Evolutionary conservation across 2,797 vertebrate species (phyloP), one percentile per base, ranked within the genome.

Genomic region (Moxostoma hubbsi): DNA sequence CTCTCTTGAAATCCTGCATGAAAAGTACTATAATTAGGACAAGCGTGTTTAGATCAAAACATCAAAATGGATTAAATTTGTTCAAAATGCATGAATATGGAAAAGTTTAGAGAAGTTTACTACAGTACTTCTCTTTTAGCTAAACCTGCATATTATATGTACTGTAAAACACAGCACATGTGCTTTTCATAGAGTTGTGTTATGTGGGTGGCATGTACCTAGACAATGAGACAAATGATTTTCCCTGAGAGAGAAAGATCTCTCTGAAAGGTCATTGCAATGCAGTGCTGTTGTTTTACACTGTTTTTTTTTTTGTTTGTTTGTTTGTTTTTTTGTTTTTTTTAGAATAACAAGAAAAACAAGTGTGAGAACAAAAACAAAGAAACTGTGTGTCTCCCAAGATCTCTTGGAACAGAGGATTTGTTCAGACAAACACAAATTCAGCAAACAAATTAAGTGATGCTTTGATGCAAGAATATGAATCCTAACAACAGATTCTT

Each of bases 341-440:
- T 10, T 0, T 2, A 9, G 67, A 55, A 70, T 61, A 70, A 55
- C 67, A 78, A 78, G 18, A 36, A 78, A 70, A 78, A 55, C 76
- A 70, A 77, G 13, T 68, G 75, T 68, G 54, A 54, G 58, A 45
- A 70, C 49, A 63, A 54, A 77, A 70, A 70, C 75, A 78, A 70
- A 69, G 58, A 70, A 69, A 70, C 57, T 36, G 58, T n/a, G 58
- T 36, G 2, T 59, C 49, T 78, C 76, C 58, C 66, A 69, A 71
- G 76, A 69, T 11, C 11, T 70, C 58, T 63, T 70, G 62, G 49
- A 66, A 55, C 11, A 1, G 67, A 54, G 67, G 67, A 70, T 70
- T 78, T 70, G 76, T 63, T 70, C 58, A 53, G 49, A 62, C 58
- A 78, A 78, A 78, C 76, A 63, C n/a, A 3, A 62, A 70, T 54